A percentile compares a stretch with the other conserved stretches of the same genome.
These are phyloP conservation scores for Gastracanthus pulcherrimus DNA, from an alignment of 2,888 invertebrate genomes.

Conservation along the genomic window DNA sequence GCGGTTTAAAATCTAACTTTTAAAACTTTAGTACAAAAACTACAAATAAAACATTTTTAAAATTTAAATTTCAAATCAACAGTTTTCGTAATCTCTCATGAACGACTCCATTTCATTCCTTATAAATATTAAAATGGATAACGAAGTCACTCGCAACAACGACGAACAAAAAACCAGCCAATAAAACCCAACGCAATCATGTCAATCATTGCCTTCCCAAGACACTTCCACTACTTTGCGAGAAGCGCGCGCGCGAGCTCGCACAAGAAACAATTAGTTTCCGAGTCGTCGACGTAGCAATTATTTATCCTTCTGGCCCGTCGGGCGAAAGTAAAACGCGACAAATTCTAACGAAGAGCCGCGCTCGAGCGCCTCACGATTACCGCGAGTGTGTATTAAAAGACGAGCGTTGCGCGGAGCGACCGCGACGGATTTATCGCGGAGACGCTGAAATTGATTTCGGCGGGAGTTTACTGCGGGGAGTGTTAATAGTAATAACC, in stretches of 20 bases:
- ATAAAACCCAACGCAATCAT: neutral
- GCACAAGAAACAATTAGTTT: constrained; percentile 29
- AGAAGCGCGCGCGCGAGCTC: neutral
- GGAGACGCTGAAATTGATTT: no score
- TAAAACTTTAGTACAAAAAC: no score
- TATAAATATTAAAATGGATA: neutral
- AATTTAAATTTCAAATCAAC: no score
- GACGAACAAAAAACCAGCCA: neutral
- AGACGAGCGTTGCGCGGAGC: no score
- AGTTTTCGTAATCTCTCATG: no score
- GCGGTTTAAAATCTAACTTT: no score
- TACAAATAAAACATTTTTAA: no score
- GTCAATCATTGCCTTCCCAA: neutral
- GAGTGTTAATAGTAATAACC: no score
- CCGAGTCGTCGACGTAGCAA: constrained; percentile 21
- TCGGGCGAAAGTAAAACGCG: constrained; percentile 8
- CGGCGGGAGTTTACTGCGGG: no score
- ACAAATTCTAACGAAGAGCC: neutral
- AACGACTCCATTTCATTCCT: no score
- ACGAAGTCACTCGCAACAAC: neutral
- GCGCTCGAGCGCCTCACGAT: no score
- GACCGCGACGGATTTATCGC: no score
- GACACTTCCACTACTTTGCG: neutral
- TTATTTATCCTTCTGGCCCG: constrained; percentile 1
- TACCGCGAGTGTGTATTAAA: neutral